These are phyloP conservation scores for Rhaphigaster nebulosa DNA, from an alignment of 2,888 invertebrate genomes.

Conservation along the genomic window DNA sequence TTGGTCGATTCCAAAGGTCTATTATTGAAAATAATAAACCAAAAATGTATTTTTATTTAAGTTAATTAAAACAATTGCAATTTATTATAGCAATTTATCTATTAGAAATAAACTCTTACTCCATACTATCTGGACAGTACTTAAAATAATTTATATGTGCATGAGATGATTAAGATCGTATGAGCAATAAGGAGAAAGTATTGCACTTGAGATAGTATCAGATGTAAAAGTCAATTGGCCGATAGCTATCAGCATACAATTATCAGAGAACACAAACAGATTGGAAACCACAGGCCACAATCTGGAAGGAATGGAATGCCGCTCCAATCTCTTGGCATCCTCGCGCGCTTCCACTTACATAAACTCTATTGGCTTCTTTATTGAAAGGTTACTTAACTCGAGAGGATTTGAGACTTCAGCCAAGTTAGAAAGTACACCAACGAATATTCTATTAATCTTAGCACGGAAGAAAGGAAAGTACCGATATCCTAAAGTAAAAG, in stretches of 20 bases:
- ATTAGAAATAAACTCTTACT: no score
- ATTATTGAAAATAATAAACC: no score
- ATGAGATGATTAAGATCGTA: not conserved
- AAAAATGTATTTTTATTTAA: no score
- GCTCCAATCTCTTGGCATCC: not conserved
- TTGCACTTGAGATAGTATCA: not conserved
- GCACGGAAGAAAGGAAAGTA: not conserved
- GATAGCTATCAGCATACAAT: not conserved
- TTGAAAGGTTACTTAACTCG: not conserved
- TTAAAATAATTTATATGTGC: not conserved
- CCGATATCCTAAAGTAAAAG: accelerated
- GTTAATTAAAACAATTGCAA: no score
- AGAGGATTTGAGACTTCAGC: not conserved
- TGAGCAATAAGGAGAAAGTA: not conserved
- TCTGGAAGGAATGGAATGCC: not conserved
- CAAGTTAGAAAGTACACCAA: not conserved
- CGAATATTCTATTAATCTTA: not conserved
- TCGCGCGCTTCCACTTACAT: not conserved
- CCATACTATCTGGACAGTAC: no score
- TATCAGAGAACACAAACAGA: not conserved
- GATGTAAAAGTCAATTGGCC: not conserved
- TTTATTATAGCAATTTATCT: no score
- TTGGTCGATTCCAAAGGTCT: no score
- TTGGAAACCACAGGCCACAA: not conserved
- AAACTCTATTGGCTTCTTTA: not conserved